These are phyloP conservation scores for Momotus momota DNA, from an alignment of 2,797 vertebrate species.

Conservation along the genomic window DNA sequence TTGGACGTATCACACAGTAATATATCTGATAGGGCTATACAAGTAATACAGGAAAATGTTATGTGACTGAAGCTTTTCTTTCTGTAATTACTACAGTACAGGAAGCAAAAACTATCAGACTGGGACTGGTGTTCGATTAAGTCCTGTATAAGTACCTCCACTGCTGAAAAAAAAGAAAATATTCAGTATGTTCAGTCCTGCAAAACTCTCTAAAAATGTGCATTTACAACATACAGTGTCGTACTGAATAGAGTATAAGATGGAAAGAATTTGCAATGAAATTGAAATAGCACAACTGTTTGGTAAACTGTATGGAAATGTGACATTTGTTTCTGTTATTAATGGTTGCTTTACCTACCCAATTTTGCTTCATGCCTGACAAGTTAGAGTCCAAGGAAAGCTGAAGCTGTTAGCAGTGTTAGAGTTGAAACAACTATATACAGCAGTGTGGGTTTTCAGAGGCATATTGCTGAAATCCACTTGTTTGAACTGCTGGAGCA, in stretches of 20 bases:
- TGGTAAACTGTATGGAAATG: conserved; percentile 47
- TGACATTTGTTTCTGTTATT: conserved; percentile 49
- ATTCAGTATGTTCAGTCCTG: background rate
- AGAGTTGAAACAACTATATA: background rate
- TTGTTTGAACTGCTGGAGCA: background rate
- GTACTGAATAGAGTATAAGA: conserved; percentile 5
- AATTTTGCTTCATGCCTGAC: background rate
- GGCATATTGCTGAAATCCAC: background rate
- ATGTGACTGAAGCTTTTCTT: conserved; percentile 14
- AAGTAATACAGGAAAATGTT: conserved; percentile 4
- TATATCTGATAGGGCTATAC: background rate
- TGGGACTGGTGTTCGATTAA: background rate
- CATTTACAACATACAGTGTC: background rate
- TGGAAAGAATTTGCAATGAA: conserved; percentile 62
- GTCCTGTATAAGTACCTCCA: background rate
- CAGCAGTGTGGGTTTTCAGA: background rate
- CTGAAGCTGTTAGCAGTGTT: background rate
- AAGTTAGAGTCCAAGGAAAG: background rate
- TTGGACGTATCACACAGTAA: background rate
- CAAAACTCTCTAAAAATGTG: conserved; percentile 14
- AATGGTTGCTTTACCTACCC: conserved; percentile 9
- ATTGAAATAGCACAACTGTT: conserved; percentile 49
- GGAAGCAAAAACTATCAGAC: conserved; percentile 4
- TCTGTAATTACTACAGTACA: background rate
- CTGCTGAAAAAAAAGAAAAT: background rate